These are phyloP conservation scores for Gasterosteus aculeatus DNA, from an alignment of 2,113 vertebrate genomes.

Conservation along the genomic window DNA sequence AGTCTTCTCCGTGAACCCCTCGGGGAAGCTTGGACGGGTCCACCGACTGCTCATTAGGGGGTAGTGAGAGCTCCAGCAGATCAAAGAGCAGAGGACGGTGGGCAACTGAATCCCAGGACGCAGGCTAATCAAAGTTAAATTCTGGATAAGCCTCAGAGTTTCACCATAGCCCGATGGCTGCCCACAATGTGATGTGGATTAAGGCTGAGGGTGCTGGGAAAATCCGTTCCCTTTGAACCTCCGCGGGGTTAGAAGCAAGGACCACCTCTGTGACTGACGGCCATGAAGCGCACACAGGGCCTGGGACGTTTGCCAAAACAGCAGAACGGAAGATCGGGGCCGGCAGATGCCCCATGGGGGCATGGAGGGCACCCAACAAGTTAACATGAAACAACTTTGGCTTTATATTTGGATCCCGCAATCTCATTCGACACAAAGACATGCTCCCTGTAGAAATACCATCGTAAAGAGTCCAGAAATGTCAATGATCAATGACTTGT, in stretches of 20 bases:
- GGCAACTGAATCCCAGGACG: constrained; percentile 39
- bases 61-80: constrained; percentile 43
- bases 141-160: constrained; percentile 52
- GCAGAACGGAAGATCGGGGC: constrained; percentile 42
- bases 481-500: constrained; percentile 36
- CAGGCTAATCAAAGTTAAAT: constrained; percentile 60
- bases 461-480: constrained; percentile 38
- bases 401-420: constrained; percentile 51
- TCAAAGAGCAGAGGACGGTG: constrained; percentile 59
- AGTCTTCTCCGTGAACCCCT: constrained; percentile 42
- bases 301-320: constrained; percentile 53
- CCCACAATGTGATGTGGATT: constrained; percentile 68
- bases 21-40: constrained; percentile 59
- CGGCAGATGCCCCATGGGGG: constrained; percentile 34
- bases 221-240: constrained; percentile 54
- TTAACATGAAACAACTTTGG: constrained; percentile 59
- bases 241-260: constrained; percentile 35
- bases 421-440: constrained; percentile 50
- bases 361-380: constrained; percentile 38
- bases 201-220: constrained; percentile 57
- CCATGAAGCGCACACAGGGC: constrained; percentile 41
- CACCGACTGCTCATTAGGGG: constrained; percentile 61
- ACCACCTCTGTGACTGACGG: constrained; percentile 68
- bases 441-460: constrained; percentile 26
- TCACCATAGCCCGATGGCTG: constrained; percentile 39